Evolutionary conservation across 2,797 vertebrate species (phyloP).

Genomic region (Otolemur crassicaudatus): DNA sequence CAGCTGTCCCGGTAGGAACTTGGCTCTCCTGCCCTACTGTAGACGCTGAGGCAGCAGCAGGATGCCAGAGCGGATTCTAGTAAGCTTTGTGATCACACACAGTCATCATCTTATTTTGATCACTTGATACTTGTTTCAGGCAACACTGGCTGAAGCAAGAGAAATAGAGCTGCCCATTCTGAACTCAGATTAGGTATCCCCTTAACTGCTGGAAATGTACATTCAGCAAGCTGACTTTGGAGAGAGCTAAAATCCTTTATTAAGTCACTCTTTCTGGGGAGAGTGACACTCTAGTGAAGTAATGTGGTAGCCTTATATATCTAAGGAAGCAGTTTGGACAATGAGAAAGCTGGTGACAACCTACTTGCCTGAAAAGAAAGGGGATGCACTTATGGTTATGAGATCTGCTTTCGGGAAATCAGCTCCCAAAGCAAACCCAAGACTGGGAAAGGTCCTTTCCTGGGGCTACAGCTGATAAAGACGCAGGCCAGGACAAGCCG

Average conservation of each 20-base stretch:
- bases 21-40: background rate
- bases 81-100: background rate
- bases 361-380: background rate
- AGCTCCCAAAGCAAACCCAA: background rate
- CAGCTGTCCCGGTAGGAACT: background rate
- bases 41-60: background rate
- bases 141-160: constrained; percentile 10
- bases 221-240: background rate
- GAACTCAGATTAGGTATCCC: constrained; percentile 5
- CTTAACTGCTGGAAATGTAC: background rate
- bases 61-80: background rate
- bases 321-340: background rate
- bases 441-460: background rate
- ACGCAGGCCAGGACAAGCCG: background rate
- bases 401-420: background rate
- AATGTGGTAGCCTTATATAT: background rate
- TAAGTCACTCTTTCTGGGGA: background rate
- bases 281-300: background rate
- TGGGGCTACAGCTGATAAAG: background rate
- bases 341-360: background rate
- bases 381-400: background rate
- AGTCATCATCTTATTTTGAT: background rate
- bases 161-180: constrained; percentile 45
- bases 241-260: constrained; percentile 26
- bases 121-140: constrained; percentile 35